Evolutionary conservation across 2,888 invertebrate species (phyloP).

Genomic region (Rotaria socialis): DNA sequence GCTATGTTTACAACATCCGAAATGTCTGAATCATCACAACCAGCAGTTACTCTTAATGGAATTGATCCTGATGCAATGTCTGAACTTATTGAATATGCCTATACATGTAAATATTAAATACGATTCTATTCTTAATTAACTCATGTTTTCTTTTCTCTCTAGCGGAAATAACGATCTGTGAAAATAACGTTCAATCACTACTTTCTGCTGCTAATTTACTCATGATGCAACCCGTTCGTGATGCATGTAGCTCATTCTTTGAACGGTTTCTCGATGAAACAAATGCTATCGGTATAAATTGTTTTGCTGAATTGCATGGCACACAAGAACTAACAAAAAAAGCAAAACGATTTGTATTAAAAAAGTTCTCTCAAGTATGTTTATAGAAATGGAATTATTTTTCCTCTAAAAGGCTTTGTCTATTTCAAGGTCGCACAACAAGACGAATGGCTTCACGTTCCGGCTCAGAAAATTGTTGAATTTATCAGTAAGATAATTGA

Average conservation of each 20-base stretch:
- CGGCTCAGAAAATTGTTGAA: constrained; percentile 60
- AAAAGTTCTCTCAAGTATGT: constrained; percentile 51
- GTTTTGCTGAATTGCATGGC: constrained; percentile 62
- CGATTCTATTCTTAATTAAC: not conserved
- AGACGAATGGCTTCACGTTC: constrained; percentile 58
- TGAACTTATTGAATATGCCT: constrained; percentile 60
- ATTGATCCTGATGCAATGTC: constrained; percentile 59
- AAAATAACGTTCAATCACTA: constrained; percentile 60
- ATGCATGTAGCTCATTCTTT: constrained; percentile 60
- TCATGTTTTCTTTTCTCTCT: not conserved
- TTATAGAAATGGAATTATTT: not conserved
- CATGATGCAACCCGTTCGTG: constrained; percentile 58
- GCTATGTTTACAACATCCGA: constrained; percentile 53
- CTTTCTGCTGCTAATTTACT: constrained; percentile 61
- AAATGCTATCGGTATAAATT: constrained; percentile 63
- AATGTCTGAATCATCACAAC: constrained; percentile 59
- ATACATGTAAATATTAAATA: constrained; percentile 52
- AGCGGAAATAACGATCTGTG: constrained; percentile 53
- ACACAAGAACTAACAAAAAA: constrained; percentile 60
- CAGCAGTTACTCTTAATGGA: constrained; percentile 59
- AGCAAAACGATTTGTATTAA: constrained; percentile 59
- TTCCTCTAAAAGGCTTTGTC: not conserved
- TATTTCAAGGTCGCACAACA: constrained; percentile 47
- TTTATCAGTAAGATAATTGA: constrained; percentile 52
- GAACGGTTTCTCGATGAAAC: constrained; percentile 61